Conservation (phyloP, 2,797 vertebrate species). For the Paguma larvata region DNA sequence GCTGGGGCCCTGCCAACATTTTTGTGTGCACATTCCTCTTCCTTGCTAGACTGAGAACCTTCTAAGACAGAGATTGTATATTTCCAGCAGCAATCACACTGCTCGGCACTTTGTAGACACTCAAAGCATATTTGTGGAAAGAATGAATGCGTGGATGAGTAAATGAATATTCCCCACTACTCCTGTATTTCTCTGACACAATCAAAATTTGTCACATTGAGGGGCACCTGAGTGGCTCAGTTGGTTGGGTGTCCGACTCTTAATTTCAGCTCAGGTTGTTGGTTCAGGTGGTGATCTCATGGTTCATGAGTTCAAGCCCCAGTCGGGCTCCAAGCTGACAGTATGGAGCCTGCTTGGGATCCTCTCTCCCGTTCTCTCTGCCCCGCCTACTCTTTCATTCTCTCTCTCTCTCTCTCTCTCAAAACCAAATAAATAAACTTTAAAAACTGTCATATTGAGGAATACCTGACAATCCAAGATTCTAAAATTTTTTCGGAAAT, state of each 20-base stretch:
- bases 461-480: slow-evolving; percentile 1
- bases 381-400: no score
- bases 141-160: not conserved
- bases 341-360: no score
- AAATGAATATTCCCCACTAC: not conserved
- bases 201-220: slow-evolving; percentile 53
- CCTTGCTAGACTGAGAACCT: not conserved
- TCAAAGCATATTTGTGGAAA: not conserved
- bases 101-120: not conserved
- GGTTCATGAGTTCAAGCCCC: no score
- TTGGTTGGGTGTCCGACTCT: no score
- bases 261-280: no score
- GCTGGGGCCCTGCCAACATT: not conserved
- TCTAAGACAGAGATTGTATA: not conserved
- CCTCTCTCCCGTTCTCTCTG: no score
- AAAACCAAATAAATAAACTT: no score
- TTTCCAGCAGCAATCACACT: not conserved
- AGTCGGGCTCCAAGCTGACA: no score
- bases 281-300: no score
- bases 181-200: slow-evolving; percentile 38
- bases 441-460: slow-evolving; percentile 19
- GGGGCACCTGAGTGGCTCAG: not conserved
- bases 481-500: slow-evolving; percentile 13
- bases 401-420: no score
- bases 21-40: not conserved